Conservation (phyloP, 2,888 invertebrate species). For the Eumacrocentrus americanus region DNA sequence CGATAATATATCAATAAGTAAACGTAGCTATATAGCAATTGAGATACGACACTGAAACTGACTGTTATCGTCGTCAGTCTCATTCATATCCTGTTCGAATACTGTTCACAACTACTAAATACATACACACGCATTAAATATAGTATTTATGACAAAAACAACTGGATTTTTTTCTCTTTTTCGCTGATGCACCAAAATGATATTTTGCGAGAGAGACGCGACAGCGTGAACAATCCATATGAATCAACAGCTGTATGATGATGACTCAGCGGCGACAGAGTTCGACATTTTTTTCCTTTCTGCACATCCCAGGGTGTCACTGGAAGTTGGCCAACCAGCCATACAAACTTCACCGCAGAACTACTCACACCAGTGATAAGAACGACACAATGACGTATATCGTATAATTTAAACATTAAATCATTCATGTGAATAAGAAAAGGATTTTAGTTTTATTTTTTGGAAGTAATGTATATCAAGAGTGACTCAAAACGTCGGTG, state of each 20-base stretch:
- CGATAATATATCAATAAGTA: no score
- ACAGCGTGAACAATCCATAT: constrained; percentile 34
- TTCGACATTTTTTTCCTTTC: constrained; percentile 6
- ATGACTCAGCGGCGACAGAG: constrained; percentile 36
- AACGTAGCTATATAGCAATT: no score
- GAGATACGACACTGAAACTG: no score
- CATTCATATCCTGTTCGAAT: no score
- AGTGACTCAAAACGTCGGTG: not conserved
- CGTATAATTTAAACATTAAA: not conserved
- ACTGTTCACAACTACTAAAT: no score
- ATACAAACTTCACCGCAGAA: not conserved
- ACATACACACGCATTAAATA: no score
- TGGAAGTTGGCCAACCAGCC: constrained; percentile 8
- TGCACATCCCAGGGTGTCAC: constrained; percentile 3
- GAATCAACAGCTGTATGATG: constrained; percentile 43
- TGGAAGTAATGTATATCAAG: no score
- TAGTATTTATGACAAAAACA: no score
- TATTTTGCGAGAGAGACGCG: constrained; percentile 23
- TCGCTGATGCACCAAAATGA: no score
- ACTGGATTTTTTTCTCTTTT: no score
- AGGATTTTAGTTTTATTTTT: not conserved
- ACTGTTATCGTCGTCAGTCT: no score
- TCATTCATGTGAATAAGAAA: no score
- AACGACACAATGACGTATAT: not conserved
- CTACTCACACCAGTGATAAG: not conserved